Conservation (phyloP, 2,797 vertebrate species). For the Semotilus atromaculatus region DNA sequence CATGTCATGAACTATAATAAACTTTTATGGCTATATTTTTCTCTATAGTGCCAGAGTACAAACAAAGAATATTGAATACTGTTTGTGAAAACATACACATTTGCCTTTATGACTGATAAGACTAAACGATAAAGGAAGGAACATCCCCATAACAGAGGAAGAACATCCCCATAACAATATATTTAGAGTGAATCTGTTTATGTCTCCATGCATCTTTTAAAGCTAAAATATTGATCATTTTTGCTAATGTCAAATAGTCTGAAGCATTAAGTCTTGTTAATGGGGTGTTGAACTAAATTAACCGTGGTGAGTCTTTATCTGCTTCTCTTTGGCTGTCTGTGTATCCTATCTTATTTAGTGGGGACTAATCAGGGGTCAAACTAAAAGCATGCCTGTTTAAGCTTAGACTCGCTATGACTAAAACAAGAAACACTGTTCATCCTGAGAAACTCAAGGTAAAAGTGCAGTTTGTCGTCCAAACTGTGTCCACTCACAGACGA, state of each 20-base stretch:
- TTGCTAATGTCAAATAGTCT: not conserved
- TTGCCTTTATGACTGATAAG: not conserved
- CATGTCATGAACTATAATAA: not conserved
- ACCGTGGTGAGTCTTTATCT: not conserved
- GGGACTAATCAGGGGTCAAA: conserved; percentile 47
- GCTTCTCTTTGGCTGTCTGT: conserved; percentile 19
- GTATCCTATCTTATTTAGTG: conserved; percentile 58
- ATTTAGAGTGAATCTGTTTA: not conserved
- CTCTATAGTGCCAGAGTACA: not conserved
- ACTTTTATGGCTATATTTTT: not conserved
- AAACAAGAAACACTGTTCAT: conserved; percentile 18
- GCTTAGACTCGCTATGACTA: conserved; percentile 9
- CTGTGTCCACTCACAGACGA: too few relatives aligned
- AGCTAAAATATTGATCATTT: not conserved
- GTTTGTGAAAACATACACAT: not conserved
- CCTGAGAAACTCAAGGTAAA: conserved; percentile 44
- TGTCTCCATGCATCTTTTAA: not conserved
- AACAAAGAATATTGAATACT: not conserved
- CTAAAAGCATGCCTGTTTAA: conserved; percentile 52
- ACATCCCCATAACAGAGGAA: not conserved
- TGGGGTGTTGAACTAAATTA: conserved; percentile 7
- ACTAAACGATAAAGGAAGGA: not conserved
- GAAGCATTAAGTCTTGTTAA: not conserved
- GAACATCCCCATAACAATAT: not conserved
- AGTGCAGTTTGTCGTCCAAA: conserved; percentile 26